These are phyloP conservation scores for Oscheius myriophilus DNA, from an alignment of 2,888 invertebrate species.

Conservation along the genomic window DNA sequence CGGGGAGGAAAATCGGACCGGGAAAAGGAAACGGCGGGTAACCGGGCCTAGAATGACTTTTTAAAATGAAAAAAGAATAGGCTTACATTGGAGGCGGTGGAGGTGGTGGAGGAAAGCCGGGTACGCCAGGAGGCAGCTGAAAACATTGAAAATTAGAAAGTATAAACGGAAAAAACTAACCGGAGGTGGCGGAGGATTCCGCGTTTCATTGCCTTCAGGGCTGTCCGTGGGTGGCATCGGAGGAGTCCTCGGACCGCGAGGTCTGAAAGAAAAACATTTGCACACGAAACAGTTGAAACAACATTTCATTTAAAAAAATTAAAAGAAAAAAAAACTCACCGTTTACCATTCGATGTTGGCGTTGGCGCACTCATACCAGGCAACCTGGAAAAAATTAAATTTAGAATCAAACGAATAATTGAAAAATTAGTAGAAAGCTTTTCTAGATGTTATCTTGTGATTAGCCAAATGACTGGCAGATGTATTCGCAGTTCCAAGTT, in stretches of 20 bases:
- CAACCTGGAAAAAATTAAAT: too few relatives aligned
- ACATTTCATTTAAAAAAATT: background rate
- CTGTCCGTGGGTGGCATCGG: conserved; percentile 5
- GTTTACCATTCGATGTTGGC: background rate
- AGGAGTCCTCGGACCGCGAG: conserved; percentile 28
- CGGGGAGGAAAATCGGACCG: conserved; percentile 1
- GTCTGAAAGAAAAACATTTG: conserved; percentile 1
- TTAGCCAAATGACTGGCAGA: too few relatives aligned
- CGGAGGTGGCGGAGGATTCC: background rate
- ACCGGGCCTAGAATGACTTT: background rate
- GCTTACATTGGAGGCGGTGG: background rate
- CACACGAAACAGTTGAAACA: too few relatives aligned
- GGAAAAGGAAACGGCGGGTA: background rate
- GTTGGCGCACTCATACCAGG: background rate
- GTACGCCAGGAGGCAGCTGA: background rate
- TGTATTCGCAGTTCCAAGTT: too few relatives aligned
- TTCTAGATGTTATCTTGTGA: too few relatives aligned
- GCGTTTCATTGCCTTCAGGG: background rate
- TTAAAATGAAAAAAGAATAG: background rate
- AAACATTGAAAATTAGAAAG: background rate
- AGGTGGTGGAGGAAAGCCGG: too few relatives aligned
- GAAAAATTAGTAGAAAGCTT: too few relatives aligned
- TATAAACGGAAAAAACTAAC: background rate
- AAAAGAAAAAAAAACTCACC: background rate
- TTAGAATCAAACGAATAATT: too few relatives aligned